A percentile compares a stretch with the other conserved stretches of the same genome.
These are phyloP conservation scores for Oxyura jamaicensis DNA, from an alignment of 2,113 vertebrate genomes.

Conservation along the genomic window DNA sequence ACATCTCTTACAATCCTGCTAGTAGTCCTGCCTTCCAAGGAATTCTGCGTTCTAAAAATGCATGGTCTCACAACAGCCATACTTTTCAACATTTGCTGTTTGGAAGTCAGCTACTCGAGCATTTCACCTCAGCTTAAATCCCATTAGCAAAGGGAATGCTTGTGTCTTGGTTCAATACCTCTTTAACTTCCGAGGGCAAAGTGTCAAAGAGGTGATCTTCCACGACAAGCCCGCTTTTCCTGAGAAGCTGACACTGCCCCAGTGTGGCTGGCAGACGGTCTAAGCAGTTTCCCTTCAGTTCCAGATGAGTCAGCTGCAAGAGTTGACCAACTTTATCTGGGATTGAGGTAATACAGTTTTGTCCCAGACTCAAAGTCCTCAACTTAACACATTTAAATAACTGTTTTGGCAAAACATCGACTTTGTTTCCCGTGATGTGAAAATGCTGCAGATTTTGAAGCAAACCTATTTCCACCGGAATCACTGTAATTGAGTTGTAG, in stretches of 20 bases:
- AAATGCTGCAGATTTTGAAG: slow-evolving; percentile 96
- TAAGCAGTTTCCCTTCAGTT: slow-evolving; percentile 96
- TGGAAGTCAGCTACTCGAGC: slow-evolving; percentile 42
- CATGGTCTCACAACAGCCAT: slow-evolving; percentile 51
- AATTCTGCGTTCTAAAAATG: slow-evolving; percentile 70
- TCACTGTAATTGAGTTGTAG: slow-evolving; percentile 87
- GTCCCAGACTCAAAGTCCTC: slow-evolving; percentile 90
- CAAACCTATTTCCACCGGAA: slow-evolving; percentile 90
- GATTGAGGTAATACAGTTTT: slow-evolving; percentile 90
- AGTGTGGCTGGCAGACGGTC: slow-evolving; percentile 91
- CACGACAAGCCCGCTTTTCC: slow-evolving; percentile 88
- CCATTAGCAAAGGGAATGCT: slow-evolving; percentile 88
- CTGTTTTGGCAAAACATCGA: slow-evolving; percentile 92
- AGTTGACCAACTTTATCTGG: slow-evolving; percentile 93
- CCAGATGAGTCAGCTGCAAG: slow-evolving; percentile 90
- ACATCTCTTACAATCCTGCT: slow-evolving; percentile 67
- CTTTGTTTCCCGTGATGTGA: slow-evolving; percentile 92
- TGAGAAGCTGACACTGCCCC: slow-evolving; percentile 89
- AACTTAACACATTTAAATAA: slow-evolving; percentile 95
- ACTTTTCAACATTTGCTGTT: slow-evolving; percentile 49
- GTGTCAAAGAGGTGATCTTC: slow-evolving; percentile 98
- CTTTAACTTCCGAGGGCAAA: slow-evolving; percentile 92
- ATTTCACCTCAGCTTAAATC: slow-evolving; percentile 74
- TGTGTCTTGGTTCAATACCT: slow-evolving; percentile 92
- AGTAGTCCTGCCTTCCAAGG: slow-evolving; percentile 54